Conservation (phyloP, 2,797 vertebrate genomes). For the Gymnoscopelus braueri region DNA sequence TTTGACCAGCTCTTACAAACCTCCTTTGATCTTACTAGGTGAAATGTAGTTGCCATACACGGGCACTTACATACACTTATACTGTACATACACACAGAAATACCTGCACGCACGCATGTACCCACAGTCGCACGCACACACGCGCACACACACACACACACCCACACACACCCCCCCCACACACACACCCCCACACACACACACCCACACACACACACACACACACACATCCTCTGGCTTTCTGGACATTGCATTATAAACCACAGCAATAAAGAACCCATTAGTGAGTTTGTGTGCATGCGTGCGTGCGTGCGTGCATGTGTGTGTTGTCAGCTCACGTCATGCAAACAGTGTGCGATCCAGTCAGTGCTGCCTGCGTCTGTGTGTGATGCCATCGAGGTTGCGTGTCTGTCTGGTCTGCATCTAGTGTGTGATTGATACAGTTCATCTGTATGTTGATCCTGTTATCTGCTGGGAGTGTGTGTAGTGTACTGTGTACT, state of each 20-base stretch:
- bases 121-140: neutral
- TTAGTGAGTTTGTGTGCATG: slow-evolving; percentile 4
- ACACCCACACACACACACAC: neutral
- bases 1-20: neutral
- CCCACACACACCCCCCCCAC: neutral
- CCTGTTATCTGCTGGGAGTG: neutral
- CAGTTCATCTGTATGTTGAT: neutral
- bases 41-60: neutral
- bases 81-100: neutral
- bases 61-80: neutral
- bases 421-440: neutral
- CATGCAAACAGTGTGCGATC: no score
- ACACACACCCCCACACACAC: neutral
- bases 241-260: neutral
- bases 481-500: no score
- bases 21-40: neutral
- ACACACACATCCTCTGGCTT: neutral
- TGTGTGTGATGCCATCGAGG: neutral
- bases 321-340: neutral
- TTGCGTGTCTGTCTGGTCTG: no score
- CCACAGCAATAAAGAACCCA: slow-evolving; percentile 10
- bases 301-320: neutral
- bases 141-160: neutral
- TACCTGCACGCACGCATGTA: neutral
- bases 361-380: no score